Evolutionary conservation across 2,797 vertebrate species (phyloP), one percentile per base, ranked within the genome.

Genomic region (Xyrichtys novacula): DNA sequence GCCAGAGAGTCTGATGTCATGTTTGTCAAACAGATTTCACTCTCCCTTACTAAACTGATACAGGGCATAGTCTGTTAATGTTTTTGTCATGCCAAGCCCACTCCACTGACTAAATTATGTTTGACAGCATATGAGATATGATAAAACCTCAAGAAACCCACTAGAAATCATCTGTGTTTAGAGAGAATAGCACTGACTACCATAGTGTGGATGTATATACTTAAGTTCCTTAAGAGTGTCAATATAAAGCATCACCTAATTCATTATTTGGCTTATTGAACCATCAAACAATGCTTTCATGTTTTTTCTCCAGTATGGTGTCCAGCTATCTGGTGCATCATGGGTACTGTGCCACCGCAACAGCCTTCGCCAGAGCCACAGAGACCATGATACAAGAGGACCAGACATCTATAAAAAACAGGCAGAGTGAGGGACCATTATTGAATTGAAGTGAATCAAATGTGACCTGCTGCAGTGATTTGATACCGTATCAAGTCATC

Each of bases 251-350:
- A 44, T 46, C 29, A 19, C 8, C 25, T 25, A 7, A 34, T 29
- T 29, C 28, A 11, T 7, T 2, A 38, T 12, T 16, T 38, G 17
- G 14, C 9, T 36, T 36, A 38, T 9, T 34, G 43, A 55, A n/a
- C 11, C 26, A 25, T 34, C 15, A 25, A 56, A 31, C 7, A 2
- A 1, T 6, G 55, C 40, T 53, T 25, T 6, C 2, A 3, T 70
- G 15, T 71, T 48, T 65, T 63, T 22, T 59, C 60, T 62, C 40
- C 85, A 98, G 97, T 78, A 98, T 99, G 97, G 97, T 99, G 80
- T 98, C 97, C 0, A 98, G 97, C 17, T 99, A 99, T 83, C 92
- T 99, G 91, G 97, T 99, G 89, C 97, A 99, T 89, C 97, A 99
- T 91, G 97, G 97, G 75, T 99, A 99, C 89, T 98, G 96, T 88